phyloP scores from a whole-genome alignment of 2,113 vertebrate genomes.

The Epinephelus moara region DNA sequence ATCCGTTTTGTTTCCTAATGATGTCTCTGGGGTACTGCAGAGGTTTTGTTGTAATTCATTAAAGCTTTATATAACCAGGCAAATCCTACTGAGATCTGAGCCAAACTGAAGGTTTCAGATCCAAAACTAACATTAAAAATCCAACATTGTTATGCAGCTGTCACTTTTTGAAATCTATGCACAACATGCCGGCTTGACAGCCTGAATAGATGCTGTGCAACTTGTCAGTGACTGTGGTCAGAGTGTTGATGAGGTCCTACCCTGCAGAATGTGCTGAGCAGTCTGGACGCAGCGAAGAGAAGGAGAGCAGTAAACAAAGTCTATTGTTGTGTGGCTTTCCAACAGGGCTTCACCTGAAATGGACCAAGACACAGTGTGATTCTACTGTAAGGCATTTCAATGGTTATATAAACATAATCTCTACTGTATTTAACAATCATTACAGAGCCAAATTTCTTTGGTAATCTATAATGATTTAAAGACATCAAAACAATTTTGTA shows the following conservation, averaged over 20 bases:
- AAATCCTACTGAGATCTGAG: not conserved
- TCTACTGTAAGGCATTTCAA: not conserved
- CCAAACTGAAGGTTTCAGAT: not conserved
- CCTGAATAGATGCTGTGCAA: not conserved
- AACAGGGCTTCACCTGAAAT: conserved; percentile 93
- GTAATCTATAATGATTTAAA: not conserved
- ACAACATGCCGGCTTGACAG: not conserved
- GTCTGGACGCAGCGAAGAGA: conserved; percentile 98
- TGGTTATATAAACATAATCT: not conserved
- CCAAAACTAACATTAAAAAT: conserved; percentile 3
- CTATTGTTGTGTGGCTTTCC: conserved; percentile 90
- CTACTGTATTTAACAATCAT: not conserved
- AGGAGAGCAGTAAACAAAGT: conserved; percentile 96
- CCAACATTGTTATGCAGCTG: not conserved
- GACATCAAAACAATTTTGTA: not conserved
- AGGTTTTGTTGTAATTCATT: not conserved
- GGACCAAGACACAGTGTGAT: conserved; percentile 7
- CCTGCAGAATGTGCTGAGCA: conserved; percentile 95
- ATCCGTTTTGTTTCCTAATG: not conserved
- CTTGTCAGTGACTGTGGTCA: conserved; percentile 3
- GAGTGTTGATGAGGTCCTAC: conserved; percentile 75
- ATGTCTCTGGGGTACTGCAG: conserved; percentile 13
- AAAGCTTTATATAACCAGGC: not conserved
- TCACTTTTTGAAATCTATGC: not conserved
- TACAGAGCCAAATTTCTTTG: not conserved